Evolutionary conservation across 2,113 vertebrate species (phyloP).

Genomic region (Amia ocellicauda): DNA sequence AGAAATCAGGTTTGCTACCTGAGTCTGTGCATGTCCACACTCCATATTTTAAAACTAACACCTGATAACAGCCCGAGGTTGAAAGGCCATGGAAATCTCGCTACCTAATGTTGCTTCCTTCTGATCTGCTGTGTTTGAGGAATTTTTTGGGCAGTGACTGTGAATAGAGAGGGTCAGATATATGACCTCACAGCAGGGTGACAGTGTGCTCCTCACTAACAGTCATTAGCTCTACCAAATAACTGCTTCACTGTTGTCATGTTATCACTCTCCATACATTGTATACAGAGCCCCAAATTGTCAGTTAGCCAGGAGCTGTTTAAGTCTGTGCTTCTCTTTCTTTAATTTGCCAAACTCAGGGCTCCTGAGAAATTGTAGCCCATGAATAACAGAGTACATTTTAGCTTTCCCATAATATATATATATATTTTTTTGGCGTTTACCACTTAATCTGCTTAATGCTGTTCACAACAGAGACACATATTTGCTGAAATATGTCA

Average conservation of each 20-base stretch:
- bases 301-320: too few relatives aligned
- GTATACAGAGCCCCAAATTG: constrained; percentile 7
- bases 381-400: too few relatives aligned
- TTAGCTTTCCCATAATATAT: too few relatives aligned
- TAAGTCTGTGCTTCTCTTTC: not conserved
- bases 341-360: too few relatives aligned
- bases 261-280: constrained; percentile 2
- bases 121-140: not conserved
- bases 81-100: not conserved
- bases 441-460: too few relatives aligned
- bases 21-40: not conserved
- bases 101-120: not conserved
- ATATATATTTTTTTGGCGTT: too few relatives aligned
- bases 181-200: not conserved
- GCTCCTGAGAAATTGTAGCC: too few relatives aligned
- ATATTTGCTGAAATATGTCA: too few relatives aligned
- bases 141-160: too few relatives aligned
- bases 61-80: not conserved
- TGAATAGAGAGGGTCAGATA: not conserved
- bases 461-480: too few relatives aligned
- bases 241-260: constrained; percentile 12
- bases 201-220: not conserved
- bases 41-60: not conserved
- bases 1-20: not conserved
- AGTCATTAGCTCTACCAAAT: not conserved